phyloP scores from a whole-genome alignment of 92 coral and sea anemone genomes.

The Zoanthus solanderi region DNA sequence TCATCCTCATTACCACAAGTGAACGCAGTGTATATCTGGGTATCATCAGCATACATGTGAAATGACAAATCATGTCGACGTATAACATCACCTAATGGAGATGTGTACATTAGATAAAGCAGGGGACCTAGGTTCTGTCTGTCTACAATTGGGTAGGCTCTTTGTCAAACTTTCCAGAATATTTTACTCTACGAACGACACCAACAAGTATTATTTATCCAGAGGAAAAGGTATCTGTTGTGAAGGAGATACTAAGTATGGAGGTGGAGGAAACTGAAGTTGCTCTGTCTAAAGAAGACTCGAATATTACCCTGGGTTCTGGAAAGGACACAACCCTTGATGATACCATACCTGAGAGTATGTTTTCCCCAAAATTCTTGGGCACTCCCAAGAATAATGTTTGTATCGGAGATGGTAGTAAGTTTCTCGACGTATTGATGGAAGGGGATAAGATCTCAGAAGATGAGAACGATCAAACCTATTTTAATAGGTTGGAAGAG shows the following conservation, averaged over 20 bases:
- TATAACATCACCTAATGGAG: too few relatives aligned
- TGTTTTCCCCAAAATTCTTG: slow-evolving; percentile 12
- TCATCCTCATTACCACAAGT: too few relatives aligned
- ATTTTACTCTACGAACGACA: slow-evolving; percentile 27
- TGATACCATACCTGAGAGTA: slow-evolving; percentile 23
- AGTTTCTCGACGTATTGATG: slow-evolving; percentile 24
- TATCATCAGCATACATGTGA: too few relatives aligned
- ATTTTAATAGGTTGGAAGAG: slow-evolving; percentile 9
- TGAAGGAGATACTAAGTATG: background rate
- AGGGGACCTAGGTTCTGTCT: too few relatives aligned
- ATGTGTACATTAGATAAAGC: too few relatives aligned
- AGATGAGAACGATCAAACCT: background rate
- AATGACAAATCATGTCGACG: too few relatives aligned
- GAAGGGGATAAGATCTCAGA: slow-evolving; percentile 24
- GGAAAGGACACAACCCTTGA: slow-evolving; percentile 18
- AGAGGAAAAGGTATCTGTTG: slow-evolving; percentile 15
- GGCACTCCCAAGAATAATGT: slow-evolving; percentile 20
- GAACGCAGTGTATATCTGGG: too few relatives aligned
- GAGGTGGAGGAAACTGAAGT: slow-evolving; percentile 24
- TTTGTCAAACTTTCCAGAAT: slow-evolving; percentile 37
- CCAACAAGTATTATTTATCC: slow-evolving; percentile 28
- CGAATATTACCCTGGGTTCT: slow-evolving; percentile 29
- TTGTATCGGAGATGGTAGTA: background rate
- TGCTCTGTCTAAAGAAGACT: slow-evolving; percentile 19
- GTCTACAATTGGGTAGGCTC: slow-evolving; percentile 60